These are phyloP conservation scores for Cyclargus thomasi DNA, from an alignment of 1,140 invertebrate species.

Conservation along the genomic window DNA sequence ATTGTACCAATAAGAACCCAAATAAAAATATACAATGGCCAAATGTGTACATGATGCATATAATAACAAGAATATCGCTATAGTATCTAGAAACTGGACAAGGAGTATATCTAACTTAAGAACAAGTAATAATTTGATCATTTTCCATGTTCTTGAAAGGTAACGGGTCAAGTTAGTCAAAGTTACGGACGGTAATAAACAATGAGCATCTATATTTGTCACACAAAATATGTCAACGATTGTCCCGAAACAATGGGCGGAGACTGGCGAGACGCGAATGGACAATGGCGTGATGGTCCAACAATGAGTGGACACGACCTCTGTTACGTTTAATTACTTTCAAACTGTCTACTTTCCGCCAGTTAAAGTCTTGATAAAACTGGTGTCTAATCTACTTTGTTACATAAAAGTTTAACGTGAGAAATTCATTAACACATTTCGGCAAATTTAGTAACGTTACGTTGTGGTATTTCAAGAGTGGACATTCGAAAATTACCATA, in stretches of 20 bases:
- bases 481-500: no score
- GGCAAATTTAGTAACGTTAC: no score
- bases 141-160: neutral
- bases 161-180: neutral
- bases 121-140: neutral
- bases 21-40: no score
- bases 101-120: no score
- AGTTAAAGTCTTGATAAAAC: neutral
- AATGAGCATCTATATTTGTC: conserved; percentile 13
- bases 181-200: neutral
- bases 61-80: no score
- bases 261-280: conserved; percentile 7
- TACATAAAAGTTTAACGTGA: neutral
- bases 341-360: neutral
- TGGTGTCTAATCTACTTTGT: neutral
- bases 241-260: conserved; percentile 10
- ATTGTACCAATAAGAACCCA: no score
- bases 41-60: no score
- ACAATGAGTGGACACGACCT: conserved; percentile 9
- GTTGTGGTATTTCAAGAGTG: no score
- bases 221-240: conserved; percentile 4
- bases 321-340: conserved; percentile 8
- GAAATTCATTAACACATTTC: neutral
- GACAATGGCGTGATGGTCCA: conserved; percentile 4
- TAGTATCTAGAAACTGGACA: no score